Percentiles rank a stretch among this genome's conserved stretches.
These are phyloP conservation scores for Myotis vivesi DNA, from an alignment of 2,797 vertebrate species.

Conservation along the genomic window DNA sequence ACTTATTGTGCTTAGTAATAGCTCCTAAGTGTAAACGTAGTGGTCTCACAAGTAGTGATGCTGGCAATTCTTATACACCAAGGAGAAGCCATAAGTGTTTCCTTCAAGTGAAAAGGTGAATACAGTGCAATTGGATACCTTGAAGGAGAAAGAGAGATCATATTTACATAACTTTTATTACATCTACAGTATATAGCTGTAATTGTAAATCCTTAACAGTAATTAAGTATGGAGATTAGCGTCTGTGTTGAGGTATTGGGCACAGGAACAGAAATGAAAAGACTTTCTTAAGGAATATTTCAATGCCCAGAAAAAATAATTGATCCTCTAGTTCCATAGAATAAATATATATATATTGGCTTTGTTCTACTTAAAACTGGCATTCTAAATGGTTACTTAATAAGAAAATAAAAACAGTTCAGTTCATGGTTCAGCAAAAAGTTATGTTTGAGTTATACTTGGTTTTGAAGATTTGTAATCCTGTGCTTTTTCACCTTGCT, in stretches of 20 bases:
- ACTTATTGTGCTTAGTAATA: background rate
- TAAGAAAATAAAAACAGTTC: background rate
- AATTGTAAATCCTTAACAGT: background rate
- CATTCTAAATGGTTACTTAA: background rate
- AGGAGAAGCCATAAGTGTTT: background rate
- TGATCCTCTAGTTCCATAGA: background rate
- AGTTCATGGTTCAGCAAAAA: background rate
- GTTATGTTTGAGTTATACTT: background rate
- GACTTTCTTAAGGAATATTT: background rate
- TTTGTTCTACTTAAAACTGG: constrained; percentile 2
- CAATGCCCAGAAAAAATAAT: background rate
- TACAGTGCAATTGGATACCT: background rate
- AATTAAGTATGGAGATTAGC: background rate
- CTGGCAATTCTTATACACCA: background rate
- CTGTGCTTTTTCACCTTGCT: background rate
- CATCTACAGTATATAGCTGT: background rate
- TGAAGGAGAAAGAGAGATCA: background rate
- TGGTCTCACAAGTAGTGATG: background rate
- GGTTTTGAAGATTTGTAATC: background rate
- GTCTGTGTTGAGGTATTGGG: background rate
- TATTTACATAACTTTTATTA: background rate
- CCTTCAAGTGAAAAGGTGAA: background rate
- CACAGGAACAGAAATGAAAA: background rate
- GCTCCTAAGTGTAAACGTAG: background rate
- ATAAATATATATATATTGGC: background rate